Conservation (phyloP, 1,140 invertebrate genomes). For the Leptinotarsa texana region DNA sequence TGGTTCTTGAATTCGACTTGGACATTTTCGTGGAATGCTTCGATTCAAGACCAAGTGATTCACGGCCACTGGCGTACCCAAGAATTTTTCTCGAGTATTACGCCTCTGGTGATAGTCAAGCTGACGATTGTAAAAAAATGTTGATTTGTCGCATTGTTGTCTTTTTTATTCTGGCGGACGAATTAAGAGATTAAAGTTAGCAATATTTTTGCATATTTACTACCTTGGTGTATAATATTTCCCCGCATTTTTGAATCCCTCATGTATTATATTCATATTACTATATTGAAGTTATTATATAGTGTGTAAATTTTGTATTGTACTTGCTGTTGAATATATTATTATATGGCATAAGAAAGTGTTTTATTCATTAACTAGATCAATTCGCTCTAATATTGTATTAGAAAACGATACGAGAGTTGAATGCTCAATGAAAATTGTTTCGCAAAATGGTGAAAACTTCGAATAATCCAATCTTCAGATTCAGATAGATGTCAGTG, state of each 20-base stretch:
- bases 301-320: slow-evolving; percentile 58
- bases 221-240: slow-evolving; percentile 52
- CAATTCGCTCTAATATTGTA: too few species aligned
- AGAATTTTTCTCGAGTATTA: neutral
- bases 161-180: slow-evolving; percentile 51
- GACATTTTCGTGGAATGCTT: slow-evolving; percentile 19
- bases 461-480: too few species aligned
- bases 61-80: neutral
- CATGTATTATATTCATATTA: slow-evolving; percentile 56
- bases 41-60: neutral
- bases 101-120: neutral
- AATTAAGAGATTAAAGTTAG: slow-evolving; percentile 54
- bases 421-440: too few species aligned
- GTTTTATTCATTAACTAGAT: neutral
- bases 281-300: slow-evolving; percentile 55
- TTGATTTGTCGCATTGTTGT: slow-evolving; percentile 52
- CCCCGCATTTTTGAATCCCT: slow-evolving; percentile 53
- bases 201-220: slow-evolving; percentile 56
- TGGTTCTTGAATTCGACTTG: slow-evolving; percentile 13
- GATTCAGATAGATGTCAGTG: too few species aligned
- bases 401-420: too few species aligned
- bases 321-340: slow-evolving; percentile 57
- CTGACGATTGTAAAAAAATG: slow-evolving; percentile 23
- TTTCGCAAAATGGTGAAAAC: too few species aligned
- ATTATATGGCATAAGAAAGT: slow-evolving; percentile 54